Percentiles rank a stretch among this genome's conserved stretches.
These are phyloP conservation scores for Paralinhomoeus sp. DNA, from an alignment of 2,888 invertebrate genomes.

Conservation along the genomic window DNA sequence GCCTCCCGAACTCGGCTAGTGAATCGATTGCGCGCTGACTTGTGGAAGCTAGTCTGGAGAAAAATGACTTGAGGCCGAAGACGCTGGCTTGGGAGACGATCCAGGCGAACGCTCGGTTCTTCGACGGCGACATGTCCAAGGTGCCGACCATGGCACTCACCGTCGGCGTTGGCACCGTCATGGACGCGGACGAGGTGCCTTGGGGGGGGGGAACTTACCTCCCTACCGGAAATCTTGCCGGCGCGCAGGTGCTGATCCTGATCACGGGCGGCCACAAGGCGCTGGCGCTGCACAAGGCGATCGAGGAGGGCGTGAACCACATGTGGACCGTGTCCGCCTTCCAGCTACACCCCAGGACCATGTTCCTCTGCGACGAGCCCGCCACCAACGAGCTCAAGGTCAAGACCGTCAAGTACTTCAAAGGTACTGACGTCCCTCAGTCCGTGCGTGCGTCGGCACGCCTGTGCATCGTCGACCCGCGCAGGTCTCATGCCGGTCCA, in stretches of 20 bases:
- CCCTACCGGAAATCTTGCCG: too few relatives aligned
- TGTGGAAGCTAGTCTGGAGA: too few relatives aligned
- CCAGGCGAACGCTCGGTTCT: constrained; percentile 92
- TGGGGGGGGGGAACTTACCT: too few relatives aligned
- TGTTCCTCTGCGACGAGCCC: constrained; percentile 89
- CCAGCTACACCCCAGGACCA: constrained; percentile 60
- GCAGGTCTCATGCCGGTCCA: too few relatives aligned
- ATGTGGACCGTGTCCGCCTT: constrained; percentile 99
- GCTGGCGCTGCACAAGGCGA: constrained; percentile 82
- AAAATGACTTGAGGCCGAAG: too few relatives aligned
- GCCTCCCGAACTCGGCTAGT: constrained; percentile 82
- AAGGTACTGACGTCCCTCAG: too few relatives aligned
- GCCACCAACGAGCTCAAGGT: constrained; percentile 72
- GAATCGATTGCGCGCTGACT: background rate
- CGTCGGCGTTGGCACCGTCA: constrained; percentile 93
- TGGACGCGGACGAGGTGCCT: constrained; percentile 92
- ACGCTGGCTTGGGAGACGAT: constrained; percentile 87
- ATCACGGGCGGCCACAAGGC: constrained; percentile 90
- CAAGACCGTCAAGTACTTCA: constrained; percentile 96
- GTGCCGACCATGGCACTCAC: constrained; percentile 74
- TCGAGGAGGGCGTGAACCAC: constrained; percentile 93
- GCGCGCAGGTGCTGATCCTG: constrained; percentile 69
- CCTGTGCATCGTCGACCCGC: too few relatives aligned
- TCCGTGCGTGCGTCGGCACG: too few relatives aligned
- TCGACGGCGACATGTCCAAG: constrained; percentile 70